These are phyloP conservation scores for Hylyphantes graminicola DNA, from an alignment of 1,140 invertebrate species.

Conservation along the genomic window DNA sequence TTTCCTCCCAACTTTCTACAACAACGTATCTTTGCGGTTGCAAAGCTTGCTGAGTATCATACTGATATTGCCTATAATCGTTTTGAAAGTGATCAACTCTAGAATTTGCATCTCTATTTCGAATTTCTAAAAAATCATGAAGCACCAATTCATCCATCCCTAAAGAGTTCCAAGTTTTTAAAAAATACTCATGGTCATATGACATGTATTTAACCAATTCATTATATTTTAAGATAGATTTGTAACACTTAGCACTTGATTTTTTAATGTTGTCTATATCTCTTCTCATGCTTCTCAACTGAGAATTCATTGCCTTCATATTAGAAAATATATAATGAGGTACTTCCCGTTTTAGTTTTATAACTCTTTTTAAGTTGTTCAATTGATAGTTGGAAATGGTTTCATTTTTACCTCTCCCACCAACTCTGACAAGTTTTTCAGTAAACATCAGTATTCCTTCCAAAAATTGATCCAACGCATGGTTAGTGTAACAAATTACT, in stretches of 20 bases:
- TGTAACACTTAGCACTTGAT: not conserved
- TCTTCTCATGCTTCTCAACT: not conserved
- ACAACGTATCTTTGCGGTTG: not conserved
- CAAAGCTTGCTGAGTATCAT: not conserved
- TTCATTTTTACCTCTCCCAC: conserved; percentile 77
- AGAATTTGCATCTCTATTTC: not conserved
- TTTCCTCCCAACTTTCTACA: conserved; percentile 5
- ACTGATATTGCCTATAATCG: not conserved
- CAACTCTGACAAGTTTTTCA: conserved; percentile 77
- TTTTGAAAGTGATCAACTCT: not conserved
- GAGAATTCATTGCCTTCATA: conserved; percentile 7
- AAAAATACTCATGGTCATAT: not conserved
- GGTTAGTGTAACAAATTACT: conserved; percentile 89
- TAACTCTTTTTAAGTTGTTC: conserved; percentile 28
- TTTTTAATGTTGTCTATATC: conserved; percentile 22
- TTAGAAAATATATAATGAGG: conserved; percentile 19
- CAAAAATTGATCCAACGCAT: conserved; percentile 89
- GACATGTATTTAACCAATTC: not conserved
- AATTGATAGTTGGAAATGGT: conserved; percentile 57
- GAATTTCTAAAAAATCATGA: conserved; percentile 16
- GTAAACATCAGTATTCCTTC: conserved; percentile 74
- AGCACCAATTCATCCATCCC: conserved; percentile 8
- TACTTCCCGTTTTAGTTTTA: not conserved
- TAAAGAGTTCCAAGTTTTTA: not conserved
- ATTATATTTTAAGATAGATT: not conserved